A percentile compares a stretch with the other conserved stretches of the same genome.
Evolutionary conservation across 2,888 invertebrate genomes (phyloP).

Genomic region (Parnassius smintheus): DNA sequence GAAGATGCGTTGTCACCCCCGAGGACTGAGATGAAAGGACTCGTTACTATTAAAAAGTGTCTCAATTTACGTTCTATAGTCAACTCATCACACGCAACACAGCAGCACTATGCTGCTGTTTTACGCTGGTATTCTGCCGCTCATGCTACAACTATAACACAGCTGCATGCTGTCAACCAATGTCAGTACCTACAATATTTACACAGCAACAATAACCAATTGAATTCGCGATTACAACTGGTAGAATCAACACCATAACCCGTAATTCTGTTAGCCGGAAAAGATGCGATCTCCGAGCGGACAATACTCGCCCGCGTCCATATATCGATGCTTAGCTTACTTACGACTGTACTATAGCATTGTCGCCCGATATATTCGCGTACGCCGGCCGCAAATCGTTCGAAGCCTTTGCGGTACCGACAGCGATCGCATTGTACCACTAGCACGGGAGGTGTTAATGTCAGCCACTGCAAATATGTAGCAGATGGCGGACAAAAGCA

Average conservation of each 20-base stretch:
- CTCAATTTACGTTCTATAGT: too few relatives aligned
- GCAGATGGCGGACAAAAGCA: conserved; percentile 41
- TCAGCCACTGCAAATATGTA: conserved; percentile 45
- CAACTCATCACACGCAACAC: too few relatives aligned
- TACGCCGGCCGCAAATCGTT: conserved; percentile 41
- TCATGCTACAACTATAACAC: too few relatives aligned
- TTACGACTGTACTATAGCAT: conserved; percentile 41
- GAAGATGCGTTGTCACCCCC: too few relatives aligned
- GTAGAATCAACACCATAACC: conserved; percentile 8
- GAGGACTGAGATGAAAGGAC: too few relatives aligned
- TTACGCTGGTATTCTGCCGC: too few relatives aligned
- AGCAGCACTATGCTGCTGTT: too few relatives aligned
- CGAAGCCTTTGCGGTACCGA: conserved; percentile 37
- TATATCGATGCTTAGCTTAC: conserved; percentile 37
- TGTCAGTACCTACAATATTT: neutral
- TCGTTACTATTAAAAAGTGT: too few relatives aligned
- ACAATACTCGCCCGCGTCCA: conserved; percentile 40
- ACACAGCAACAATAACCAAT: neutral
- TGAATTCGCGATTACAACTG: neutral
- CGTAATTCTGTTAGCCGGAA: conserved; percentile 39
- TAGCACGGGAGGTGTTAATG: conserved; percentile 45
- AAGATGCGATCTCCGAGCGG: conserved; percentile 41
- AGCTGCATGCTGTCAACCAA: too few relatives aligned
- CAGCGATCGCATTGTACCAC: conserved; percentile 40
- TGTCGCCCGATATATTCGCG: conserved; percentile 41